Evolutionary conservation across 1,140 invertebrate species (phyloP).

Genomic region (Pristionchus pacificus): DNA sequence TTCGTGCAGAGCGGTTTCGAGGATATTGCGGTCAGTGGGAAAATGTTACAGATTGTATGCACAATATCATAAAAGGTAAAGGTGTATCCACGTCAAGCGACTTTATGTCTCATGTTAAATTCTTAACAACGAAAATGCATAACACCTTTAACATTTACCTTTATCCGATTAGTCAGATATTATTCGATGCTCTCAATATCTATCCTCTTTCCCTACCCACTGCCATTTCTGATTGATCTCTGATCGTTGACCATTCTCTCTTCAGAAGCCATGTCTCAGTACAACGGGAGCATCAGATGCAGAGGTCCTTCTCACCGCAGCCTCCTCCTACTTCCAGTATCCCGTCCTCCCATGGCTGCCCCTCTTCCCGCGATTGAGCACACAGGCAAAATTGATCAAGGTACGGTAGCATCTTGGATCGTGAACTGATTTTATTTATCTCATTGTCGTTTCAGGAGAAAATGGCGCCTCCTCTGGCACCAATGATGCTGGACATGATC

Average conservation of each 20-base stretch:
- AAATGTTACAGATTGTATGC: too few relatives aligned
- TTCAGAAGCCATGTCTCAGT: neutral
- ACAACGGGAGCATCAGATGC: neutral
- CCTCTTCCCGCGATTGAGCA: constrained; percentile 19
- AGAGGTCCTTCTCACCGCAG: constrained; percentile 8
- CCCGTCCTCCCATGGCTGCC: constrained; percentile 21
- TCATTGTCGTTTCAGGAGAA: too few relatives aligned
- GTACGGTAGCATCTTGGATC: neutral
- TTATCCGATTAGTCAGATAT: neutral
- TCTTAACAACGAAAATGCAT: too few relatives aligned
- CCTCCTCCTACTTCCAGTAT: constrained; percentile 22
- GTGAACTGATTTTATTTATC: neutral
- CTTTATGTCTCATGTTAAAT: too few relatives aligned
- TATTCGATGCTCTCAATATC: neutral
- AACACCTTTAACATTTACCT: neutral
- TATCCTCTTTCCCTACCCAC: neutral
- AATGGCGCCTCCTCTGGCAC: constrained; percentile 13
- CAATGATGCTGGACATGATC: neutral
- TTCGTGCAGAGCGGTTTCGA: too few relatives aligned
- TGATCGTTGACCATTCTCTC: neutral
- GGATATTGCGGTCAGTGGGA: too few relatives aligned
- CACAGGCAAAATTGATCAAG: neutral
- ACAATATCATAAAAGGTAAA: too few relatives aligned
- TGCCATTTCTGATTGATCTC: neutral
- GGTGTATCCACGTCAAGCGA: too few relatives aligned